Percentiles rank a stretch among this genome's conserved stretches.
Evolutionary conservation across 2,888 invertebrate genomes (phyloP).

Genomic region (Pelosia muscerda): DNA sequence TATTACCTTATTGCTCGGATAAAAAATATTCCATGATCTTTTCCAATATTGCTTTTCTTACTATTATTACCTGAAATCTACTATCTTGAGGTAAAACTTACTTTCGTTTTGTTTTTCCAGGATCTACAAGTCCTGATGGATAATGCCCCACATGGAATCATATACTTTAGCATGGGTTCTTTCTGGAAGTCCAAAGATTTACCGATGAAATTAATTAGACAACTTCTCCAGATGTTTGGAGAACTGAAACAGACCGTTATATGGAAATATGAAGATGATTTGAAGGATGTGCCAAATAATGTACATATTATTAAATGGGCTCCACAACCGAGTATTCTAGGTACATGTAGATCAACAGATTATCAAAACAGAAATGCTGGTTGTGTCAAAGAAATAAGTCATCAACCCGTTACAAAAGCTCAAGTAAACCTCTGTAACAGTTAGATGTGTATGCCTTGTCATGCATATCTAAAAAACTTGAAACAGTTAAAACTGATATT

Average conservation of each 20-base stretch:
- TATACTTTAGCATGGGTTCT: constrained; percentile 73
- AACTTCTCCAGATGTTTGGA: constrained; percentile 49
- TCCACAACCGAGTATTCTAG: constrained; percentile 57
- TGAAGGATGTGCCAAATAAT: constrained; percentile 55
- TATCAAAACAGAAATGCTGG: neutral
- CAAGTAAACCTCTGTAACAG: too few relatives aligned
- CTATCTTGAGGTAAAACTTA: too few relatives aligned
- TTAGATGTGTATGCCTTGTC: too few relatives aligned
- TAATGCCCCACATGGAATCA: constrained; percentile 62
- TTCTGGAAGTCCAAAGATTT: constrained; percentile 58
- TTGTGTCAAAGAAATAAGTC: neutral
- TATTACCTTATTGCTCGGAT: too few relatives aligned
- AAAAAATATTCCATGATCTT: too few relatives aligned
- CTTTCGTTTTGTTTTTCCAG: constrained; percentile 15
- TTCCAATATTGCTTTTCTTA: neutral
- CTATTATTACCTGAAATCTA: neutral
- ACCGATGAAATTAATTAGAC: constrained; percentile 50
- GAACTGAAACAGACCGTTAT: constrained; percentile 64
- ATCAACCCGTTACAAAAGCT: too few relatives aligned
- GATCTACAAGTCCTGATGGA: constrained; percentile 54
- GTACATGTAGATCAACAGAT: constrained; percentile 32
- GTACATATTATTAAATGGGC: constrained; percentile 61
- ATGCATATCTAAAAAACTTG: too few relatives aligned
- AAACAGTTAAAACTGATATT: too few relatives aligned
- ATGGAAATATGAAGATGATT: constrained; percentile 64